A percentile compares a stretch with the other conserved stretches of the same genome.
phyloP scores from a whole-genome alignment of 2,113 vertebrate genomes.

The Neolamprologus modestus region DNA sequence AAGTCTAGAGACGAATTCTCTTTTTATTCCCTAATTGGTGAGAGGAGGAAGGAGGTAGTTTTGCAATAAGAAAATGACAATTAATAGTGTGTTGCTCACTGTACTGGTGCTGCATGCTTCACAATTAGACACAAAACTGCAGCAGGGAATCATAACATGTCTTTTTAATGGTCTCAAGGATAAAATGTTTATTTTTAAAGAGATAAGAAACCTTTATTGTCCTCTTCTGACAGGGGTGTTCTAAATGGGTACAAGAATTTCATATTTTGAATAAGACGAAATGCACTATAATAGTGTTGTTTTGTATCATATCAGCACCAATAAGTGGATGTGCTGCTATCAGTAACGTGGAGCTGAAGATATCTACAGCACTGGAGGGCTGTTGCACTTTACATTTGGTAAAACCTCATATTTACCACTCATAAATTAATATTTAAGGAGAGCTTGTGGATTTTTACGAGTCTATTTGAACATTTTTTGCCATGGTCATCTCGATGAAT shows the following conservation, averaged over 20 bases:
- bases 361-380: neutral
- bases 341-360: neutral
- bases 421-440: neutral
- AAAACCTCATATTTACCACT: neutral
- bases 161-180: neutral
- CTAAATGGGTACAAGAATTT: neutral
- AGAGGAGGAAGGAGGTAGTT: conserved; percentile 77
- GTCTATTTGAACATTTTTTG: neutral
- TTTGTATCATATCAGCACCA: neutral
- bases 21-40: conserved; percentile 80
- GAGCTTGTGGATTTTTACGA: neutral
- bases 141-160: neutral
- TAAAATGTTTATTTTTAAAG: neutral
- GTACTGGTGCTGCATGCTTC: neutral
- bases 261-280: neutral
- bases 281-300: neutral
- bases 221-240: neutral
- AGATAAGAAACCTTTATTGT: neutral
- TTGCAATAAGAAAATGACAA: conserved; percentile 59
- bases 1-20: conserved; percentile 75
- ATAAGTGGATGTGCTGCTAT: neutral
- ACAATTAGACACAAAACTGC: conserved; percentile 13
- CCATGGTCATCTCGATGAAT: neutral
- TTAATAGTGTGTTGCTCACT: conserved; percentile 62
- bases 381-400: neutral